A percentile compares a stretch with the other conserved stretches of the same genome.
phyloP scores from a whole-genome alignment of 1,140 invertebrate species.

The Oryctes rhinoceros region DNA sequence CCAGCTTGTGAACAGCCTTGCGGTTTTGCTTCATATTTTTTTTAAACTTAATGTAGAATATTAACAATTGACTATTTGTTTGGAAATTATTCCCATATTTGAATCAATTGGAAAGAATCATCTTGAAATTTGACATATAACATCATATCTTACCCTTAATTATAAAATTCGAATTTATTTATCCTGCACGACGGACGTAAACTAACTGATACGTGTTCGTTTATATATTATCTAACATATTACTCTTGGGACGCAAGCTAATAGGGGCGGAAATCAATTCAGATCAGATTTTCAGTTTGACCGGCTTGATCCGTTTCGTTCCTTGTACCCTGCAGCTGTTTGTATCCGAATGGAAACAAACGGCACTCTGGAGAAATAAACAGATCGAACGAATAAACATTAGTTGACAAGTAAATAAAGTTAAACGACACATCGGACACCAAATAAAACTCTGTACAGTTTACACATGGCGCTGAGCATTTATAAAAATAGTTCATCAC shows the following conservation, averaged over 20 bases:
- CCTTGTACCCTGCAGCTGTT: conserved; percentile 31
- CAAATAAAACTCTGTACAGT: not conserved
- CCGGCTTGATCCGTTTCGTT: conserved; percentile 17
- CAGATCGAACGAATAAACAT: conserved; percentile 10
- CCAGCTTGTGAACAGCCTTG: too few species aligned
- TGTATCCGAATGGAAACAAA: conserved; percentile 25
- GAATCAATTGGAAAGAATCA: too few species aligned
- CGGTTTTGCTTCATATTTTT: too few species aligned
- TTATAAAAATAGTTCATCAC: conserved; percentile 34
- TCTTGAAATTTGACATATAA: too few species aligned
- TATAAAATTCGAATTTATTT: too few species aligned
- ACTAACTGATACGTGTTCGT: not conserved
- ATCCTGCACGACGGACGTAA: too few species aligned
- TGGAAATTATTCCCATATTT: too few species aligned
- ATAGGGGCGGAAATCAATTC: conserved; percentile 28
- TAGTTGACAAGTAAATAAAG: conserved; percentile 33
- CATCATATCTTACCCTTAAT: too few species aligned
- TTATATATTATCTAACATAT: conserved; percentile 2
- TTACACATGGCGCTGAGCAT: conserved; percentile 1
- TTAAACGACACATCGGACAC: conserved; percentile 27
- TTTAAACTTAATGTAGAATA: too few species aligned
- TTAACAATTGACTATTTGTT: too few species aligned
- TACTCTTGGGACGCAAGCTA: not conserved
- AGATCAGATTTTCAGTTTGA: conserved; percentile 26
- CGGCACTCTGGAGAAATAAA: conserved; percentile 21